Percentiles rank a stretch among this genome's conserved stretches.
These are phyloP conservation scores for Cacoxenus indagator DNA, from an alignment of 2,888 invertebrate species.

Conservation along the genomic window DNA sequence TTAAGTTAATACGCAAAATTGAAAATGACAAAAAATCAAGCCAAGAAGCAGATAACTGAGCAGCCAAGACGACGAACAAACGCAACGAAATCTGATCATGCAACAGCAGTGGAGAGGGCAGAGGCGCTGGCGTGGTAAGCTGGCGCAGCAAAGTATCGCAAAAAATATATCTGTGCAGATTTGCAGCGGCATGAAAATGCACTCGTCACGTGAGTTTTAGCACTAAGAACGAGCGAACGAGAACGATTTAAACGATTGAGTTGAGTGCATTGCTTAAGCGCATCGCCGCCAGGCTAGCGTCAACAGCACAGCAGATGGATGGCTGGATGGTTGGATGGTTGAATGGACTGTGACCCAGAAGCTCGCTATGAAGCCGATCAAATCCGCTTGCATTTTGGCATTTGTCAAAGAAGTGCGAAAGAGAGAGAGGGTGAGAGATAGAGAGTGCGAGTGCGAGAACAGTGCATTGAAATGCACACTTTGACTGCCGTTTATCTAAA, in stretches of 20 bases:
- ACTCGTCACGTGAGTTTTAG: constrained; percentile 64
- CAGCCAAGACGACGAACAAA: constrained; percentile 25
- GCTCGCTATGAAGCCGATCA: constrained; percentile 30
- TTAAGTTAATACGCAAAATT: constrained; percentile 59
- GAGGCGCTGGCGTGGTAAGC: background rate
- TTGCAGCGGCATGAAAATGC: constrained; percentile 39
- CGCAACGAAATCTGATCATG: background rate
- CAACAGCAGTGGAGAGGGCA: background rate
- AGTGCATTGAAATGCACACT: constrained; percentile 37
- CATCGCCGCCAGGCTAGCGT: constrained; percentile 18
- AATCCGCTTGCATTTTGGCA: constrained; percentile 63
- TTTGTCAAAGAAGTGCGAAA: constrained; percentile 55
- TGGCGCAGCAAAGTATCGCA: background rate
- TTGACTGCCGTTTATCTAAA: constrained; percentile 56
- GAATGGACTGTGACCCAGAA: background rate
- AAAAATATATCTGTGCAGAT: constrained; percentile 4
- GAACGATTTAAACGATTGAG: constrained; percentile 24
- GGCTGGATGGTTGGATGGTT: constrained; percentile 20
- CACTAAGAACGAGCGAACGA: constrained; percentile 57
- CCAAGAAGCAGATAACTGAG: constrained; percentile 55
- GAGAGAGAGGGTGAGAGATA: constrained; percentile 17
- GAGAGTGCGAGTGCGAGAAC: background rate
- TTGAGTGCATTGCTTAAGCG: constrained; percentile 27
- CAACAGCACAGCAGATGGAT: background rate
- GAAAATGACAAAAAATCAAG: constrained; percentile 66